Evolutionary conservation across 2,888 invertebrate species (phyloP), one percentile per base, ranked within the genome.

Genomic region (Melieria crassipennis): DNA sequence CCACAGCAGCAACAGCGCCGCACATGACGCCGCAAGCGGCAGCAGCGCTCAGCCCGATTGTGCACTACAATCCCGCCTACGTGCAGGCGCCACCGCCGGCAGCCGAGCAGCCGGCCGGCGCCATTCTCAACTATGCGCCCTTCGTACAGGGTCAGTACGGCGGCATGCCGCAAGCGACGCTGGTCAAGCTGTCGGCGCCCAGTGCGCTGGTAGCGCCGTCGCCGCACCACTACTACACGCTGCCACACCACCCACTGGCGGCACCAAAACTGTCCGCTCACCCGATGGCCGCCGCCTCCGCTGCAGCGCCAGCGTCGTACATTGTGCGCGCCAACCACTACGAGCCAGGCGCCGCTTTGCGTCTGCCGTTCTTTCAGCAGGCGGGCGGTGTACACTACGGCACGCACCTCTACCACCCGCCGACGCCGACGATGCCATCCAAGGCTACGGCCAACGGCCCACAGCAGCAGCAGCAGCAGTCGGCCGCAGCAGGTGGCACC

Each of bases 361-460:
- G 67, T 67, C 72, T 80, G 62, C 81, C 85, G 30, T 81, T 79
- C 70, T 81, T 83, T 67, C 79, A 80, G 47, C 84, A 84, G 78
- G 81, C 79, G 65, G 82, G 81, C 58, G 82, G 82, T 50, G 79
- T 84, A 71, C 84, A 83, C 75, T 85, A 84, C 71, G 83, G 84
- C 60, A 81, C 83, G 65, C 85, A 85, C 76, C 75, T 85, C 60
- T 82, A 81, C 71, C 83, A 85, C 76, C 83, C 82, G 65, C 76
- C 78, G 16, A 77, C 79, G 46, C 74, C 77, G 30, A 66, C 68
- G 62, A 42, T 73, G 55, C 50, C 72, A 46, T 57, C 72, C 9
- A 69, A 69, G 45, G 56, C 76, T 73, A 52, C 76, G 71, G 72
- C n/a, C 72, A 71, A 7, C 75, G 72, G 46, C 11, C 58, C 69